Base-by-base conservation (phyloP, 2,113 vertebrate species). In the Gavialis gangeticus region DNA sequence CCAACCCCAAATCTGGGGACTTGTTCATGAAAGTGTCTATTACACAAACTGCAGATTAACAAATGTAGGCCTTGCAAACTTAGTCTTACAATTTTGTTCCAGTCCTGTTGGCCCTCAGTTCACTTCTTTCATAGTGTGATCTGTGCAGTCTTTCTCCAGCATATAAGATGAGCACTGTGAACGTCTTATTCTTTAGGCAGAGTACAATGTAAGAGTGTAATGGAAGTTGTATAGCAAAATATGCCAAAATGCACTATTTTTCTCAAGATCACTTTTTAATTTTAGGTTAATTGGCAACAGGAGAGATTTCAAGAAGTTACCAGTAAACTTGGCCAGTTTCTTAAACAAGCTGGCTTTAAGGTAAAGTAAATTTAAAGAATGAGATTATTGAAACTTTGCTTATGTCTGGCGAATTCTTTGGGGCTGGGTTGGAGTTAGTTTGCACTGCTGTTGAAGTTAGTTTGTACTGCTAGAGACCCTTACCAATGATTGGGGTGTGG, bases 341-440 rank as follows among this genome's bases (percentile, higher is more conserved):
- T 99, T 94, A 99, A 99, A 92, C 99, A 99, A 98, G 99, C 99
- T 84, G 99, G 99, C 88, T 99, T 99, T 97, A 99, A 99, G 99
- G 99, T 99, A 98, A 96, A 90, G 6, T 83, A 46, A 27, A 77
- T 95, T 96, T 95, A 34, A 85, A 62, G n/a, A 7, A 56, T 73
- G 28, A 87, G 4, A 7, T 82, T 78, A 90, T 12, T 71, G 19
- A 21, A 22, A 86, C 25, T 91, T 83, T 73, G 6, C 81, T 89
- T 60, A 34, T 14, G 37, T 59, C 57, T 89, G 1, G 64, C 67
- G 77, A n/a, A 64, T 30, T 78, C 34, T 78, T 86, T 88, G 62
- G 10, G 27, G 4, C 64, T n/a, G 30, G 18, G 28, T 15, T 67
- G 28, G 64, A 17, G 27, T n/a, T 27, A 67, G 64, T 67, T 67